Conservation (phyloP, 2,888 invertebrate species). For the Drosophila mimetica region DNA sequence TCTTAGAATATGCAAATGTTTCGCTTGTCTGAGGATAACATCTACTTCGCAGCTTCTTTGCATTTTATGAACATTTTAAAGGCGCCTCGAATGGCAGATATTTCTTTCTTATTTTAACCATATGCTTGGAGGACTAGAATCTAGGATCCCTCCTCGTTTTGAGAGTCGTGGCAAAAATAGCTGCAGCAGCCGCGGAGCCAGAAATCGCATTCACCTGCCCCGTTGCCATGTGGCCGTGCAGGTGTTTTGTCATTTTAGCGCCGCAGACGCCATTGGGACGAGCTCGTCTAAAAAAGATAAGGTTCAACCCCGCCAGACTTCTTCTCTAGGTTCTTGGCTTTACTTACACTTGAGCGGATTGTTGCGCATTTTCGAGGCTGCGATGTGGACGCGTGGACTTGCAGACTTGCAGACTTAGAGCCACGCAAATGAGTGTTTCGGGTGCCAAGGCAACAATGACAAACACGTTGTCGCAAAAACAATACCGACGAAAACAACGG, state of each 20-base stretch:
- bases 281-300: slow-evolving; percentile 14
- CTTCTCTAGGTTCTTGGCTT: slow-evolving; percentile 49
- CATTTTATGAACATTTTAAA: slow-evolving; percentile 1
- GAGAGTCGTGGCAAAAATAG: slow-evolving; percentile 1
- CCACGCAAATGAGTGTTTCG: slow-evolving; percentile 31
- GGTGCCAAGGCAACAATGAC: slow-evolving; percentile 23
- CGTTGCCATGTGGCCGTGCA: slow-evolving; percentile 41
- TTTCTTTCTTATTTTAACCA: neutral
- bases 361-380: slow-evolving; percentile 74
- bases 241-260: slow-evolving; percentile 77
- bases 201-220: slow-evolving; percentile 3
- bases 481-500: slow-evolving; percentile 4
- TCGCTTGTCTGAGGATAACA: neutral
- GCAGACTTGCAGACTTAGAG: slow-evolving; percentile 12
- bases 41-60: neutral
- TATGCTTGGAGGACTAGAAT: neutral
- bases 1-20: neutral
- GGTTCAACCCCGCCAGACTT: slow-evolving; percentile 11
- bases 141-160: neutral
- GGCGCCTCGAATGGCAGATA: neutral
- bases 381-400: neutral
- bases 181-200: neutral
- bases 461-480: slow-evolving; percentile 13
- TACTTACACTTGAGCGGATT: slow-evolving; percentile 81
- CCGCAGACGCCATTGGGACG: slow-evolving; percentile 44